A percentile compares a stretch with the other conserved stretches of the same genome.
These are phyloP conservation scores for Pachycephus smyrnensis DNA, from an alignment of 2,888 invertebrate species.

Conservation along the genomic window DNA sequence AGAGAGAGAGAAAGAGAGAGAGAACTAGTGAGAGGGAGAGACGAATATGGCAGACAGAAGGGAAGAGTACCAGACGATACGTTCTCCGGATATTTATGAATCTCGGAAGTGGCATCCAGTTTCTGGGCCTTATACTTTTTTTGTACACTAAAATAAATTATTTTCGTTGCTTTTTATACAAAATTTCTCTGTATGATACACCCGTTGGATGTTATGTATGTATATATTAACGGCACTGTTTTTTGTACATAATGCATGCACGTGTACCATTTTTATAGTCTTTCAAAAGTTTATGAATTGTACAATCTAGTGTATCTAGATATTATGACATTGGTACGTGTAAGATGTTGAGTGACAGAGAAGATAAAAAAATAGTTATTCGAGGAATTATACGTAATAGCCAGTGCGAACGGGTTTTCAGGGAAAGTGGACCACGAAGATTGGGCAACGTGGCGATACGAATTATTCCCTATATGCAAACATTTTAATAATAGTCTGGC, in stretches of 20 bases:
- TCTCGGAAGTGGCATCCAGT: too few relatives aligned
- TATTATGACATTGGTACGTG: not conserved
- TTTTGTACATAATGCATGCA: not conserved
- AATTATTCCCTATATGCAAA: not conserved
- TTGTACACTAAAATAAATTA: not conserved
- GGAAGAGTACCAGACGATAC: too few relatives aligned
- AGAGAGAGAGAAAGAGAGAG: not conserved
- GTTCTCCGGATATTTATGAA: too few relatives aligned
- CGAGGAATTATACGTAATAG: not conserved
- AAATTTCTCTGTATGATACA: not conserved
- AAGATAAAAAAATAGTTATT: not conserved
- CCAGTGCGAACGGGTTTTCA: slow-evolving; percentile 41
- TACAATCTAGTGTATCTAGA: not conserved
- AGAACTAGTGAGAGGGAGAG: not conserved
- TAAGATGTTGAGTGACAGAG: not conserved
- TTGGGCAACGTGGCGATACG: slow-evolving; percentile 50
- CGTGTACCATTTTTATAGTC: not conserved
- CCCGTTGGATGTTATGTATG: not conserved
- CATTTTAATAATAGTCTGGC: not conserved
- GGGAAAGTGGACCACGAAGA: slow-evolving; percentile 61
- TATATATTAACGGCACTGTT: too few relatives aligned
- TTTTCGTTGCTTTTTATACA: not conserved
- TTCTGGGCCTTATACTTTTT: too few relatives aligned
- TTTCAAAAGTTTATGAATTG: not conserved
- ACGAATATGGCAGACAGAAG: not conserved